Evolutionary conservation across 2,113 vertebrate genomes (phyloP).

Genomic region (Nesoenas mayeri): DNA sequence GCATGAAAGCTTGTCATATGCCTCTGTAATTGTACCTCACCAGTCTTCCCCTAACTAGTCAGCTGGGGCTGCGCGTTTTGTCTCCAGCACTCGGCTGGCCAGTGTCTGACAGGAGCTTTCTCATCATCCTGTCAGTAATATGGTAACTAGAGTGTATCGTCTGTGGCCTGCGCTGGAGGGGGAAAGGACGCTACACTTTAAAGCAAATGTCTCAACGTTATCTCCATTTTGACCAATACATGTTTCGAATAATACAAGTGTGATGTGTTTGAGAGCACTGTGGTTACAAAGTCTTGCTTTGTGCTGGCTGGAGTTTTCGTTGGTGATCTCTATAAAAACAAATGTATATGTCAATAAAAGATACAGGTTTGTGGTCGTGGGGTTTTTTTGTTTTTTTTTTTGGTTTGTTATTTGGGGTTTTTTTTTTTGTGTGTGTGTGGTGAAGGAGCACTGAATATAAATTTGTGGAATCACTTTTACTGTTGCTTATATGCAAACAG

Average conservation of each 20-base stretch:
- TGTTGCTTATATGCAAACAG: neutral
- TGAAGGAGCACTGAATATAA: neutral
- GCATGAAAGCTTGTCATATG: conserved; percentile 94
- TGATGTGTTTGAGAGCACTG: neutral
- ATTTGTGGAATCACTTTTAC: neutral
- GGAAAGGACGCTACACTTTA: conserved; percentile 76
- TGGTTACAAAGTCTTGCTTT: neutral
- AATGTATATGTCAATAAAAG: neutral
- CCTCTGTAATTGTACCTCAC: conserved; percentile 90
- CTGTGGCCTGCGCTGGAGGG: conserved; percentile 79
- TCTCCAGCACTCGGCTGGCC: conserved; percentile 77
- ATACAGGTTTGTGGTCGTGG: neutral
- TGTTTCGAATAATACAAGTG: conserved; percentile 11
- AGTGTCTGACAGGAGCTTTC: conserved; percentile 91
- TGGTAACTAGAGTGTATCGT: conserved; percentile 92
- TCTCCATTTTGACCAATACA: conserved; percentile 27
- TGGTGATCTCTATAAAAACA: neutral
- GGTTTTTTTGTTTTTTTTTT: no score
- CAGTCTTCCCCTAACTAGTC: conserved; percentile 93
- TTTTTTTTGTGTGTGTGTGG: neutral
- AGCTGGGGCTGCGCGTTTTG: conserved; percentile 85
- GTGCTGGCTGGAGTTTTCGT: neutral
- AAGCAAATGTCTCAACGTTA: conserved; percentile 65
- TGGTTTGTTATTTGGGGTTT: neutral
- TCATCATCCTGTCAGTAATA: conserved; percentile 93